Percentiles rank a stretch among this genome's conserved stretches.
Evolutionary conservation across 2,797 vertebrate species (phyloP).

Genomic region (Microtus californicus): DNA sequence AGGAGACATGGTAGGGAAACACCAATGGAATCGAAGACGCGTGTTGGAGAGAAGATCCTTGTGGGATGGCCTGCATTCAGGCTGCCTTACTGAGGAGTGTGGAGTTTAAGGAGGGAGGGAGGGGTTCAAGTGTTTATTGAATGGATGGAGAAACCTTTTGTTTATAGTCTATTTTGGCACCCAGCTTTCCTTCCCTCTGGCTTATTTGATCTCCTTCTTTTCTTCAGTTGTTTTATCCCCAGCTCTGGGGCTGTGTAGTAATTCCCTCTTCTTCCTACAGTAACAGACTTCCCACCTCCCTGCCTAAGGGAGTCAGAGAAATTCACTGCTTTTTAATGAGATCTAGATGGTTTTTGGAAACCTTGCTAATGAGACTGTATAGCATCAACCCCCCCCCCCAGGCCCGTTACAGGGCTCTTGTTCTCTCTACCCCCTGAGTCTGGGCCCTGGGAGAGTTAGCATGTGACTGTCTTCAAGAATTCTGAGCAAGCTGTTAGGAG

Average conservation of each 20-base stretch:
- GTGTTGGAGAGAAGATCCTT: neutral
- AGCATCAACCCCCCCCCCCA: neutral
- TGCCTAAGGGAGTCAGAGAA: neutral
- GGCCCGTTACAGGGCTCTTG: neutral
- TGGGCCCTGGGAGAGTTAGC: neutral
- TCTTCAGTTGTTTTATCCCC: neutral
- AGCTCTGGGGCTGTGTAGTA: neutral
- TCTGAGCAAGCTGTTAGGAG: neutral
- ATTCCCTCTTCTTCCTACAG: neutral
- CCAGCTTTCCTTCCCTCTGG: neutral
- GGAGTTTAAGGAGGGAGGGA: slow-evolving; percentile 17
- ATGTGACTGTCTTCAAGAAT: neutral
- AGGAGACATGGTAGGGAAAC: neutral
- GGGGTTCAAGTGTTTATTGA: slow-evolving; percentile 34
- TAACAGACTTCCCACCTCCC: neutral
- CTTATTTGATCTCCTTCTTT: slow-evolving; percentile 31
- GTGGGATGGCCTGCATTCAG: neutral
- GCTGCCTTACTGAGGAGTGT: neutral
- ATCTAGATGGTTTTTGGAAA: neutral
- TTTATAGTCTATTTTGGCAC: neutral
- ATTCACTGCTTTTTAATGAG: neutral
- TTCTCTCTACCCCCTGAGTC: neutral
- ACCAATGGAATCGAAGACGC: neutral
- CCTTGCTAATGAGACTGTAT: neutral
- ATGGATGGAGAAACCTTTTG: neutral